Conservation (phyloP, 1,140 invertebrate species). For the Samia ricini region DNA sequence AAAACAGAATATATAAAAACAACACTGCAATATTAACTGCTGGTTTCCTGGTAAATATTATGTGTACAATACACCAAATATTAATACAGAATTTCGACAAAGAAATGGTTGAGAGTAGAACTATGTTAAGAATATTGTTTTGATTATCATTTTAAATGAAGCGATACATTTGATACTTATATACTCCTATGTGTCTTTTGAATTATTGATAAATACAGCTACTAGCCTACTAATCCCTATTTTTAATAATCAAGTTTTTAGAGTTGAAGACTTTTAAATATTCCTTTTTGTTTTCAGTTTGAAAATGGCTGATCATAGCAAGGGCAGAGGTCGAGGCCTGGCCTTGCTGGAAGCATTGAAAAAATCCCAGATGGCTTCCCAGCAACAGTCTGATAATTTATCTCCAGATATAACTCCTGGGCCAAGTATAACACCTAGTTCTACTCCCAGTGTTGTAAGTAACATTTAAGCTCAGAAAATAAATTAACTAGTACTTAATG, state of each 20-base stretch:
- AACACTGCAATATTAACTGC: too few relatives aligned
- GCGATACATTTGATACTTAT: neutral
- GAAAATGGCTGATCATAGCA: constrained; percentile 82
- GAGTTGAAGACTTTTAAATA: neutral
- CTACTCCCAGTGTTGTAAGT: constrained; percentile 44
- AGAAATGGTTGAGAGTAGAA: too few relatives aligned
- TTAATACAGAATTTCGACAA: too few relatives aligned
- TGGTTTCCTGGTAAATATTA: too few relatives aligned
- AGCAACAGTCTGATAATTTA: constrained; percentile 28
- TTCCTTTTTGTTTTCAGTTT: neutral
- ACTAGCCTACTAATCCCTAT: neutral
- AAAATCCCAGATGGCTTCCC: constrained; percentile 39
- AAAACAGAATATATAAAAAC: too few relatives aligned
- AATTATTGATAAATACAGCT: neutral
- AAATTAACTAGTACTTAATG: too few relatives aligned
- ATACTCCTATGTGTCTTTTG: neutral
- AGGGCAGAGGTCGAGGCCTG: constrained; percentile 58
- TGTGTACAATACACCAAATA: too few relatives aligned
- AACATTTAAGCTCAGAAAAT: neutral
- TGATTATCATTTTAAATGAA: neutral
- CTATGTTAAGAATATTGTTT: too few relatives aligned
- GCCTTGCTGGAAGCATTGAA: constrained; percentile 56
- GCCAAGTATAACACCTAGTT: constrained; percentile 19
- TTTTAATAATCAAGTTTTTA: neutral
- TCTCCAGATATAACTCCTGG: constrained; percentile 25